These are phyloP conservation scores for Hydrotaea diabolus DNA, from an alignment of 2,888 invertebrate species.

Conservation along the genomic window DNA sequence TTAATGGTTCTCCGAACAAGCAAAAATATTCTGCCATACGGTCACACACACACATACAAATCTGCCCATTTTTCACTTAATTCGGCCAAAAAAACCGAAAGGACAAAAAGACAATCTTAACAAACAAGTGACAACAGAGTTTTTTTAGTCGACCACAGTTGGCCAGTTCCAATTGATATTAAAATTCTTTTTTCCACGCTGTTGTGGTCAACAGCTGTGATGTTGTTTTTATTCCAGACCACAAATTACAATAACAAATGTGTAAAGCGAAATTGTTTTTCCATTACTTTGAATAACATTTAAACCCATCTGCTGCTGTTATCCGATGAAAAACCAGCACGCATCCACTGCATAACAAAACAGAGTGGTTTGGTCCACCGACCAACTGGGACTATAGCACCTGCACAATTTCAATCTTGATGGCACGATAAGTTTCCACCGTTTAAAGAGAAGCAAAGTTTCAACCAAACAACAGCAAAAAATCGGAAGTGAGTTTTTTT, in stretches of 20 bases:
- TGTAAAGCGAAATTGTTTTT: conserved; percentile 49
- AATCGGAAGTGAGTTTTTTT: background rate
- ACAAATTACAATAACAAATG: conserved; percentile 62
- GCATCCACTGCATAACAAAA: background rate
- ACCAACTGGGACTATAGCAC: conserved; percentile 9
- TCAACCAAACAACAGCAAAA: background rate
- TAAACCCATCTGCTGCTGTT: background rate
- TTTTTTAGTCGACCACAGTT: background rate
- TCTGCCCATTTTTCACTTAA: background rate
- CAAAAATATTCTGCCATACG: background rate
- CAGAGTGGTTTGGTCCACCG: background rate
- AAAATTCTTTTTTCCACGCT: conserved; percentile 32
- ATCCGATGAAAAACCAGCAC: background rate
- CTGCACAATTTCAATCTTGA: conserved; percentile 5
- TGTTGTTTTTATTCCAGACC: conserved; percentile 44
- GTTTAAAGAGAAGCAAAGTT: background rate
- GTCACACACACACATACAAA: background rate
- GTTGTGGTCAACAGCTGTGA: conserved; percentile 52
- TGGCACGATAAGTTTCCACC: background rate
- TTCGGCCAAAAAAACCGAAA: background rate
- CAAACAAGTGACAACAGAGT: background rate
- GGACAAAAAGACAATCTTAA: background rate
- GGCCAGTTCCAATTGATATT: conserved; percentile 20
- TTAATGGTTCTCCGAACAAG: background rate
- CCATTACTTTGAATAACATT: conserved; percentile 35